These are phyloP conservation scores for Tapirus terrestris DNA, from an alignment of 2,113 vertebrate species.

Conservation along the genomic window DNA sequence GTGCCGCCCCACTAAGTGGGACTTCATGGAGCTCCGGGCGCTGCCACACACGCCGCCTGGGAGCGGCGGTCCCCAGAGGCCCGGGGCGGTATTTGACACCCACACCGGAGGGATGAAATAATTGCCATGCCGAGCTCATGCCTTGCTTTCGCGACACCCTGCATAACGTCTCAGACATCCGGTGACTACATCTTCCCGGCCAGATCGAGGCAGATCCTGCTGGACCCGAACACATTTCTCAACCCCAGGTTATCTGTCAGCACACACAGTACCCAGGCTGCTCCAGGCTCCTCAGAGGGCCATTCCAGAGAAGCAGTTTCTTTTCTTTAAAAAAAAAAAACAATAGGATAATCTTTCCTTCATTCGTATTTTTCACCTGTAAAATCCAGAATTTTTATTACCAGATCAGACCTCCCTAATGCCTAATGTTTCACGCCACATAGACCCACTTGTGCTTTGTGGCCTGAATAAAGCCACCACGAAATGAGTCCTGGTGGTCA, in stretches of 20 bases:
- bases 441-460: not conserved
- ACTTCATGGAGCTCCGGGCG: not conserved
- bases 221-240: not conserved
- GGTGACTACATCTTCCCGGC: not conserved
- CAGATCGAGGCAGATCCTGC: slow-evolving; percentile 16
- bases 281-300: not conserved
- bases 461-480: not conserved
- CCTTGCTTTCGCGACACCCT: not conserved
- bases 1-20: not conserved
- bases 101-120: not conserved
- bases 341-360: not conserved
- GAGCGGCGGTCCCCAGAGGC: not conserved
- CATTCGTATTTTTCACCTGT: not conserved
- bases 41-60: not conserved
- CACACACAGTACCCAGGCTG: not conserved
- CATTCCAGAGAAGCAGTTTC: not conserved
- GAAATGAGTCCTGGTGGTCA: not conserved
- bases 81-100: not conserved
- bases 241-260: not conserved
- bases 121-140: not conserved
- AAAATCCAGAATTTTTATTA: not conserved
- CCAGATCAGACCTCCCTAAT: not conserved
- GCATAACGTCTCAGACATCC: slow-evolving; percentile 13
- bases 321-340: not conserved
- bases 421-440: not conserved